Evolutionary conservation across 2,797 vertebrate genomes (phyloP).

Genomic region (Acanthornis magna): DNA sequence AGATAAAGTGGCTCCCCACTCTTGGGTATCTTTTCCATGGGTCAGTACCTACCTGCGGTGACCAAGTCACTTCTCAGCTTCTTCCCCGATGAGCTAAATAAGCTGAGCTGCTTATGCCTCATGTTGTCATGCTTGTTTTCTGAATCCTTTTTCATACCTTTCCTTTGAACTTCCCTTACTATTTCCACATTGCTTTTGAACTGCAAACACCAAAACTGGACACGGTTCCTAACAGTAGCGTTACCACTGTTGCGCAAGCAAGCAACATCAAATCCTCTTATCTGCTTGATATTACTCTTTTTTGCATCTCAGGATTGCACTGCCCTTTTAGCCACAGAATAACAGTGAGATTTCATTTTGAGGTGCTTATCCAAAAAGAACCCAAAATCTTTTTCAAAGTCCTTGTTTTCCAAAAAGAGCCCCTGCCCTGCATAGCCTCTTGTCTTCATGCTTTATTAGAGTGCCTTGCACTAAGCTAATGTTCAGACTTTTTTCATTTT

Average conservation of each 20-base stretch:
- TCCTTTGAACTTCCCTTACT: slow-evolving; percentile 37
- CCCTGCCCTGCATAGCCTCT: background rate
- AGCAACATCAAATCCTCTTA: slow-evolving; percentile 54
- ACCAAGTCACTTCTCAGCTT: slow-evolving; percentile 22
- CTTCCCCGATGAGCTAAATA: slow-evolving; percentile 24
- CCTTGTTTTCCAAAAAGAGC: background rate
- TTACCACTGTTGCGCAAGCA: background rate
- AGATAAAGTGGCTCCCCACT: background rate
- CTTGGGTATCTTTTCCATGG: background rate
- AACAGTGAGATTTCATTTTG: slow-evolving; percentile 1
- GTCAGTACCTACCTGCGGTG: slow-evolving; percentile 16
- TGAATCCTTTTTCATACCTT: slow-evolving; percentile 52
- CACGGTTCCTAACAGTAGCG: background rate
- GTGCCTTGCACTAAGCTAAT: background rate
- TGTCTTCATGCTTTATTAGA: background rate
- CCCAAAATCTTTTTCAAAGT: background rate
- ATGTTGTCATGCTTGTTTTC: slow-evolving; percentile 20
- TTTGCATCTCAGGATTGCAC: slow-evolving; percentile 4
- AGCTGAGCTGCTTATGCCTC: slow-evolving; percentile 48
- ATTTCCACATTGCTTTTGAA: slow-evolving; percentile 36
- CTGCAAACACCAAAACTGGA: slow-evolving; percentile 19
- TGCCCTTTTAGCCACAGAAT: background rate
- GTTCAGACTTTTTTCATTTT: background rate
- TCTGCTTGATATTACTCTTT: slow-evolving; percentile 13
- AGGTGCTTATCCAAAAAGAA: slow-evolving; percentile 7